Percentiles rank a stretch among this genome's conserved stretches.
These are phyloP conservation scores for Argyrosomus japonicus DNA, from an alignment of 2,113 vertebrate genomes.

Conservation along the genomic window DNA sequence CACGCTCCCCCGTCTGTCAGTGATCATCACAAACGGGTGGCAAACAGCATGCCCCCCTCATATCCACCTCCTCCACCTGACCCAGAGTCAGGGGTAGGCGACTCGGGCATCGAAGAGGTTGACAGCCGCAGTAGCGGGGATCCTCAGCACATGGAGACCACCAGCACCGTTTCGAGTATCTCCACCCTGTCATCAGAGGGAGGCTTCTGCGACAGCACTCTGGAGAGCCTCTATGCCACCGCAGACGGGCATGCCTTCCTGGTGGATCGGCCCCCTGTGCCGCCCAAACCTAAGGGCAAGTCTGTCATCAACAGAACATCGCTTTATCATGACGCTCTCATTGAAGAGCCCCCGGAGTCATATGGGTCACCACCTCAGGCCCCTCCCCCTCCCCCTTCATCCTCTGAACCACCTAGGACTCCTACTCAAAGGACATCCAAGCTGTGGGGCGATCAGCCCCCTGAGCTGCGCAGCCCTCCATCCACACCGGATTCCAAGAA, in stretches of 20 bases:
- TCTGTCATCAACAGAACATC: constrained; percentile 92
- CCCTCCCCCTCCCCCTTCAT: constrained; percentile 87
- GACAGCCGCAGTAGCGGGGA: constrained; percentile 95
- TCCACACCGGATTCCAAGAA: constrained; percentile 93
- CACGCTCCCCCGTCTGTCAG: constrained; percentile 76
- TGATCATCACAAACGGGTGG: constrained; percentile 83
- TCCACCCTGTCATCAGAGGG: constrained; percentile 98
- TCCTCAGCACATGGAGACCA: constrained; percentile 93
- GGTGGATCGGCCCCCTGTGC: constrained; percentile 95
- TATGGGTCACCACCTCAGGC: constrained; percentile 89
- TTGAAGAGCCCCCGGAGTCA: constrained; percentile 91
- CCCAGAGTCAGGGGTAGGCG: constrained; percentile 87
- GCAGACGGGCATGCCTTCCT: constrained; percentile 93
- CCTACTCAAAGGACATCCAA: constrained; percentile 93
- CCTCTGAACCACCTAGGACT: constrained; percentile 85
- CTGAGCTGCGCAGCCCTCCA: constrained; percentile 89
- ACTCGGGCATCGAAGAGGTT: constrained; percentile 95
- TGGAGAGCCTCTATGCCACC: constrained; percentile 94
- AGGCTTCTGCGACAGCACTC: constrained; percentile 85
- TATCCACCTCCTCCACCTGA: constrained; percentile 90
- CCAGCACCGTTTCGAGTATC: constrained; percentile 98
- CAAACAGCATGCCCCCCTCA: constrained; percentile 89
- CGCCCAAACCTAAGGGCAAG: constrained; percentile 98
- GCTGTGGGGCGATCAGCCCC: constrained; percentile 90
- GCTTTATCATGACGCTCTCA: constrained; percentile 91